Conservation (phyloP, 2,888 invertebrate species). For the Drosophila demipolita region DNA sequence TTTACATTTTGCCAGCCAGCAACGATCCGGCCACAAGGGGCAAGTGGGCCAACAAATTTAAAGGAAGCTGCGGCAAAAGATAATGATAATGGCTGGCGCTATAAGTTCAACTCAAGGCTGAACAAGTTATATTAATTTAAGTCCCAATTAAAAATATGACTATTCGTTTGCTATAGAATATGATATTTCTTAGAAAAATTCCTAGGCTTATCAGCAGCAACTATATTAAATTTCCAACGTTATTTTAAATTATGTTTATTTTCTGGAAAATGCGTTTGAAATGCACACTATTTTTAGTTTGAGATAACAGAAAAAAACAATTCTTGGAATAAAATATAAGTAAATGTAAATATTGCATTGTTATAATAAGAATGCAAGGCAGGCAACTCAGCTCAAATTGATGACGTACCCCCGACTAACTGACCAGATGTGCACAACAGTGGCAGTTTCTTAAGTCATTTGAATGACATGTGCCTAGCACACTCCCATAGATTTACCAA, state of each 20-base stretch:
- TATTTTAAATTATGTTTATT: neutral
- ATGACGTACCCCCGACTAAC: constrained; percentile 50
- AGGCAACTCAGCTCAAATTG: constrained; percentile 61
- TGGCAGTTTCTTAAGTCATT: constrained; percentile 66
- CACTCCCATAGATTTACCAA: constrained; percentile 29
- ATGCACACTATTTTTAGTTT: constrained; percentile 11
- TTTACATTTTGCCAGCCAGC: constrained; percentile 33
- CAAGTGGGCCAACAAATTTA: neutral
- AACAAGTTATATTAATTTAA: neutral
- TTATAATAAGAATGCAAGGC: constrained; percentile 29
- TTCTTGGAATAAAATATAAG: constrained; percentile 12
- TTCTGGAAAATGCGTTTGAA: neutral
- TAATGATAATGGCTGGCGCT: neutral
- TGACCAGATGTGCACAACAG: constrained; percentile 18
- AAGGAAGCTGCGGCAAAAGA: neutral
- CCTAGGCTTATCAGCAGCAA: no score
- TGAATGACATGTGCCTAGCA: constrained; percentile 45
- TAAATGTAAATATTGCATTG: constrained; percentile 12
- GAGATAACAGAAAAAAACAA: constrained; percentile 5
- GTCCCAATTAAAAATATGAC: no score
- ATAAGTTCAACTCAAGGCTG: neutral
- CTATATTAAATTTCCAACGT: neutral
- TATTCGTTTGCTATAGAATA: neutral
- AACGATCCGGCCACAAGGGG: neutral
- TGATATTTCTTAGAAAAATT: neutral